Conservation (phyloP, 2,888 invertebrate genomes). For the Pecten maximus region DNA sequence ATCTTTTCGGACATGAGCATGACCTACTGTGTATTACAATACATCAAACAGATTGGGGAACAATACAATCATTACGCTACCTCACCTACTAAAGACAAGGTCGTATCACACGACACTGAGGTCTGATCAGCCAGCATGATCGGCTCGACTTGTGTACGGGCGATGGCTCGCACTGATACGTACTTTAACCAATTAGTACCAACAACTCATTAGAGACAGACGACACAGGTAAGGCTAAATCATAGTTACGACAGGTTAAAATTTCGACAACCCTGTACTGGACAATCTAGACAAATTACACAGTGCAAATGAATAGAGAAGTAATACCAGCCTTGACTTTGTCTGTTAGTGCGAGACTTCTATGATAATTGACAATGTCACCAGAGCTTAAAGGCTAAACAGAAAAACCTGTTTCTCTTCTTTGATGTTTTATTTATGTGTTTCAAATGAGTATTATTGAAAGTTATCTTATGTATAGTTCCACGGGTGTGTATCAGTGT, state of each 20-base stretch:
- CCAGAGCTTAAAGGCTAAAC: neutral
- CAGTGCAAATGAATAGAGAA: neutral
- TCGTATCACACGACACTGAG: conserved; percentile 7
- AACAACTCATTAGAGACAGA: conserved; percentile 23
- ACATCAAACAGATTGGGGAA: conserved; percentile 18
- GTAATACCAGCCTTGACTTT: conserved; percentile 1
- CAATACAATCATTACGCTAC: conserved; percentile 1
- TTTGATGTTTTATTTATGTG: conserved; percentile 33
- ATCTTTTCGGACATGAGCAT: conserved; percentile 7
- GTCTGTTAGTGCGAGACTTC: conserved; percentile 1
- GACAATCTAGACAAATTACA: neutral
- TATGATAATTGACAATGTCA: conserved; percentile 17
- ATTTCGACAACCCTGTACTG: neutral
- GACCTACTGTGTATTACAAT: conserved; percentile 2
- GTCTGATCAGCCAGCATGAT: neutral
- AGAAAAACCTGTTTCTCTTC: conserved; percentile 16
- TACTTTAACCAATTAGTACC: conserved; percentile 31
- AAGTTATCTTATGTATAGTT: conserved; percentile 1
- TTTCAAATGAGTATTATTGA: conserved; percentile 30
- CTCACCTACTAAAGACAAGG: conserved; percentile 1
- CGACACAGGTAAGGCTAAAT: conserved; percentile 13
- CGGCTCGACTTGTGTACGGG: neutral
- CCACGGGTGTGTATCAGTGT: neutral
- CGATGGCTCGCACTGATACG: neutral
- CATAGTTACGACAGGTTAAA: conserved; percentile 11